Base-by-base conservation (phyloP, 2,797 vertebrate species). In the Psittacula derbiana region DNA sequence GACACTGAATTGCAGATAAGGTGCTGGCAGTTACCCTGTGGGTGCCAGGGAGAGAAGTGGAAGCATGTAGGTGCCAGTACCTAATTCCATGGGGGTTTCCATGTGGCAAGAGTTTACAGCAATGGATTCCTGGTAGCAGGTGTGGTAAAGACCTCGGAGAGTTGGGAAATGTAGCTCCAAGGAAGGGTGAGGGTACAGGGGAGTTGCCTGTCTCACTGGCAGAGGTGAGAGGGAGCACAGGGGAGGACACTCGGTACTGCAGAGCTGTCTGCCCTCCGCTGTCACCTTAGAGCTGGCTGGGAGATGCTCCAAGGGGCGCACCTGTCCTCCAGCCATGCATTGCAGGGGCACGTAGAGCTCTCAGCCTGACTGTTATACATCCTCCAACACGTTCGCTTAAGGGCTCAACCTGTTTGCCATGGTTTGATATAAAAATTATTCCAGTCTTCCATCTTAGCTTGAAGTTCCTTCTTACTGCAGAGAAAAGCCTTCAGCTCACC, bases 331-430 rank as follows among this genome's bases (percentile, higher is more conserved):
- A 79, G 27, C 44, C 49, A 36, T 11, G 24, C 6, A 6, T 28
- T 64, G 20, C 25, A 67, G 20, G 38, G 25, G 10, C 11, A 46
- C 0, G 1, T 28, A 44, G 27, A 49, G 13, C 19, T 7, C 23
- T 89, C 0, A 3, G 44, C 25, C 60, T n/a, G 49, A 36, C 27
- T 67, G 3, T 36, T 62, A 15, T 4, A 27, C 8, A n/a, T 28
- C 21, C 74, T 33, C 17, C 52, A 44, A 52, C 2, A 4, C 0
- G 0, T 72, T 74, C 4, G 0, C 62, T 81, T 88, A 47, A 47
- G 27, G 12, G 11, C 36, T 80, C 62, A 64, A 16, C 12, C 15
- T 65, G 10, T 49, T 70, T 0, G 1, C 24, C 1, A 1, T 21
- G 15, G 3, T 44, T 72, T 27, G 16, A 10, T 43, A 15, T 1